Conservation (phyloP, 2,113 vertebrate genomes). For the Chaetorhynchus papuensis region DNA sequence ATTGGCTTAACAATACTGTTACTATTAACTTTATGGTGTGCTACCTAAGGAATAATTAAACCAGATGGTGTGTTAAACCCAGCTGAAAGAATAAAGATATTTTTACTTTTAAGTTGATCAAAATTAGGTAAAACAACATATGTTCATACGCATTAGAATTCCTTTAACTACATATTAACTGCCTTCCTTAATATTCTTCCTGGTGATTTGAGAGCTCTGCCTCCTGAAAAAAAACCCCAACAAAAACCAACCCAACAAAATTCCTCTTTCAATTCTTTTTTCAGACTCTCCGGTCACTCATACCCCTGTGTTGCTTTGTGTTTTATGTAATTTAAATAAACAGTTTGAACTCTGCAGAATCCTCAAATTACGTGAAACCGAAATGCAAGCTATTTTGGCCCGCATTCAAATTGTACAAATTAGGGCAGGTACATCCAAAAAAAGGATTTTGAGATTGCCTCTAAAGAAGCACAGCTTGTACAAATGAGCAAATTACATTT, state of each 20-base stretch:
- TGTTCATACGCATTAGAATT: conserved; percentile 63
- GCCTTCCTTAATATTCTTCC: conserved; percentile 54
- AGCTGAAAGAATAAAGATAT: conserved; percentile 47
- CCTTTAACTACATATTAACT: conserved; percentile 66
- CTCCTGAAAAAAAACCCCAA: background rate
- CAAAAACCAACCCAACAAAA: background rate
- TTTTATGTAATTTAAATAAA: background rate
- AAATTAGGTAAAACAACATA: conserved; percentile 72
- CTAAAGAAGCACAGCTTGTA: conserved; percentile 29
- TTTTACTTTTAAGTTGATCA: conserved; percentile 74
- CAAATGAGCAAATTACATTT: conserved; percentile 57
- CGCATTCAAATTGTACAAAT: background rate
- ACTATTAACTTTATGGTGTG: conserved; percentile 68
- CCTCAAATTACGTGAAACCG: background rate
- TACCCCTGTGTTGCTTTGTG: background rate
- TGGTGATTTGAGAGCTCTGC: conserved; percentile 26
- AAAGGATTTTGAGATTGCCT: conserved; percentile 23
- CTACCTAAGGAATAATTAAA: conserved; percentile 75
- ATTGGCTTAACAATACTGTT: conserved; percentile 38
- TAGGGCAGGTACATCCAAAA: conserved; percentile 14
- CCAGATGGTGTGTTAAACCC: conserved; percentile 70
- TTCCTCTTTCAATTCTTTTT: background rate
- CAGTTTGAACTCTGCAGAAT: background rate
- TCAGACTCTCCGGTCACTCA: background rate
- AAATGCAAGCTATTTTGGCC: background rate